These are phyloP conservation scores for Trachelipus rathkii DNA, from an alignment of 1,140 invertebrate genomes.

Conservation along the genomic window DNA sequence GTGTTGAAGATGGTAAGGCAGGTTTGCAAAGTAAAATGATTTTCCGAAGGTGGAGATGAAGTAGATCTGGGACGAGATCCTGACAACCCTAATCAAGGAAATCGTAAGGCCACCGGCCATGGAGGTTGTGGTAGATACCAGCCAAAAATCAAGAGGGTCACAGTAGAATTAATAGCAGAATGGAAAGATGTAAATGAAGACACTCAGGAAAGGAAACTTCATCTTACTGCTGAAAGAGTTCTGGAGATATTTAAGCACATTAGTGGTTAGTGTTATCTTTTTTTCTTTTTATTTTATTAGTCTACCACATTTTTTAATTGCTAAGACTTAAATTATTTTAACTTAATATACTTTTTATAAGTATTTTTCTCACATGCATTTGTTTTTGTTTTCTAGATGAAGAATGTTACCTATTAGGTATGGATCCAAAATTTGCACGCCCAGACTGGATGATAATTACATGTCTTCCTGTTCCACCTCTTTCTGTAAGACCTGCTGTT, in stretches of 20 bases:
- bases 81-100: slow-evolving; percentile 45
- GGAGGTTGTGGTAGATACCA: slow-evolving; percentile 66
- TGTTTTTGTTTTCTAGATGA: slow-evolving; percentile 63
- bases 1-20: no score
- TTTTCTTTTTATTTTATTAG: slow-evolving; percentile 30
- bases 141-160: slow-evolving; percentile 80
- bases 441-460: slow-evolving; percentile 99
- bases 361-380: not conserved
- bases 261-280: slow-evolving; percentile 51
- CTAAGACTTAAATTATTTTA: not conserved
- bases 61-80: slow-evolving; percentile 64
- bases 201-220: slow-evolving; percentile 91
- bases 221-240: slow-evolving; percentile 87
- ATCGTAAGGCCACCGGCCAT: slow-evolving; percentile 34
- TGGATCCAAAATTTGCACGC: slow-evolving; percentile 90
- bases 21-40: slow-evolving; percentile 98
- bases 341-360: not conserved
- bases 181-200: slow-evolving; percentile 99
- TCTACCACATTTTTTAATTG: not conserved
- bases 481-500: slow-evolving; percentile 87
- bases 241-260: slow-evolving; percentile 97
- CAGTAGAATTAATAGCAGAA: slow-evolving; percentile 88
- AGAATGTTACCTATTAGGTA: slow-evolving; percentile 90
- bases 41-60: slow-evolving; percentile 96
- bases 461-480: slow-evolving; percentile 92